Evolutionary conservation across 2,888 invertebrate genomes (phyloP).

Genomic region (Trichogramma dendrolimi): DNA sequence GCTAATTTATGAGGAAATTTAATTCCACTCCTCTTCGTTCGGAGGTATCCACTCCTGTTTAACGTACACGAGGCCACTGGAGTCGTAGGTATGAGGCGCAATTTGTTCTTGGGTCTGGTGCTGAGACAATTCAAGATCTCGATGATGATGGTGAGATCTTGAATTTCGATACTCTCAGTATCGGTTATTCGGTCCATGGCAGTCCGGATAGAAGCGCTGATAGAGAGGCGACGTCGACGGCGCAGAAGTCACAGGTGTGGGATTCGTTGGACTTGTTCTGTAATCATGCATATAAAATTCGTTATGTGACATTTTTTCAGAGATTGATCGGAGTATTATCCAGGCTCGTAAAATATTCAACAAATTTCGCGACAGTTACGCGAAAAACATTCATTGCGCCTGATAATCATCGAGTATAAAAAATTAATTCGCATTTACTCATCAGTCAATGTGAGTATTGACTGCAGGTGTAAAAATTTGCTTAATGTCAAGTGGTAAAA

Average conservation of each 20-base stretch:
- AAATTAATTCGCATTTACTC: no score
- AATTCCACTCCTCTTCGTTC: constrained; percentile 47
- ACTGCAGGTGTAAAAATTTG: no score
- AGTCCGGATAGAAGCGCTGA: constrained; percentile 50
- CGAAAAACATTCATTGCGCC: no score
- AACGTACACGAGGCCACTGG: constrained; percentile 44
- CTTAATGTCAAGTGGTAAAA: no score
- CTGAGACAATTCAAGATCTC: constrained; percentile 41
- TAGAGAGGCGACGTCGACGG: constrained; percentile 48
- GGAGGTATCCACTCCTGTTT: constrained; percentile 49
- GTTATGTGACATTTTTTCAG: neutral
- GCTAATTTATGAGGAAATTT: constrained; percentile 4
- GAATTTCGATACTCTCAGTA: constrained; percentile 52
- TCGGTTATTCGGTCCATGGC: constrained; percentile 49
- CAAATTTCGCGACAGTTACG: no score
- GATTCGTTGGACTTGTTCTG: constrained; percentile 50
- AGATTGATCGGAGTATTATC: neutral
- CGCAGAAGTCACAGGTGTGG: constrained; percentile 46
- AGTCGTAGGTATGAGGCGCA: constrained; percentile 36
- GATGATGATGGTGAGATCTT: constrained; percentile 44
- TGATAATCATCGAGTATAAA: no score
- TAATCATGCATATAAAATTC: constrained; percentile 10
- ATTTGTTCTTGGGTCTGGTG: constrained; percentile 30
- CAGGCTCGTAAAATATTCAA: no score
- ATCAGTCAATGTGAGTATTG: no score